Conservation (phyloP, 2,113 vertebrate genomes). For the Argyrosomus japonicus region DNA sequence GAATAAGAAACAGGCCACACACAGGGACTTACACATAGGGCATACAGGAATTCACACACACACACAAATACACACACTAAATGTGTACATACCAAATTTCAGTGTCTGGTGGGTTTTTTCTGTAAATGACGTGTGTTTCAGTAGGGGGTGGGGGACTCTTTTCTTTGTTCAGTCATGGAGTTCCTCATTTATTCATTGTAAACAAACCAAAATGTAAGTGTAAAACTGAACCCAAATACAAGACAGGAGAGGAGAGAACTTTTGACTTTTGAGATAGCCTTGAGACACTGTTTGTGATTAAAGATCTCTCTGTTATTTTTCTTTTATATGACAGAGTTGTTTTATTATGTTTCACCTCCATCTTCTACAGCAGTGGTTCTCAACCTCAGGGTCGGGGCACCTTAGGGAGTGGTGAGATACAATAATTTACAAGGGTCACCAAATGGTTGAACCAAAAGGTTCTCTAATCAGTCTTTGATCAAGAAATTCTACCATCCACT, state of each 20-base stretch:
- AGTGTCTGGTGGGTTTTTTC: not conserved
- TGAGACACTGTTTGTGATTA: not conserved
- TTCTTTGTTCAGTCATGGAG: not conserved
- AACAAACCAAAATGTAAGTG: not conserved
- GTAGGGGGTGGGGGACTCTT: not conserved
- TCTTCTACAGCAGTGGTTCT: not conserved
- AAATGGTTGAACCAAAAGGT: not conserved
- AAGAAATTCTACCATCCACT: not conserved
- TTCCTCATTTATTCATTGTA: not conserved
- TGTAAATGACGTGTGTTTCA: not conserved
- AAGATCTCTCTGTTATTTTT: not conserved
- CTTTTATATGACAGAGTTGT: not conserved
- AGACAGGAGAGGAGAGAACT: not conserved
- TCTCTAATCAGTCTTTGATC: not conserved
- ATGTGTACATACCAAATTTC: not conserved
- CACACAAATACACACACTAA: not conserved
- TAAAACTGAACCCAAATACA: not conserved
- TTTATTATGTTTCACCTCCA: not conserved
- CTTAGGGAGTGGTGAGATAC: no score
- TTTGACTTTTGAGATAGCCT: not conserved
- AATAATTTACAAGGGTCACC: no score
- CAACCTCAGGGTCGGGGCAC: no score
- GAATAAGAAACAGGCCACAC: slow-evolving; percentile 75
- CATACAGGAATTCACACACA: slow-evolving; percentile 29
- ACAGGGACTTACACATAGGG: slow-evolving; percentile 39